Evolutionary conservation across 1,140 invertebrate genomes (phyloP).

Genomic region (Drosophila tristis): DNA sequence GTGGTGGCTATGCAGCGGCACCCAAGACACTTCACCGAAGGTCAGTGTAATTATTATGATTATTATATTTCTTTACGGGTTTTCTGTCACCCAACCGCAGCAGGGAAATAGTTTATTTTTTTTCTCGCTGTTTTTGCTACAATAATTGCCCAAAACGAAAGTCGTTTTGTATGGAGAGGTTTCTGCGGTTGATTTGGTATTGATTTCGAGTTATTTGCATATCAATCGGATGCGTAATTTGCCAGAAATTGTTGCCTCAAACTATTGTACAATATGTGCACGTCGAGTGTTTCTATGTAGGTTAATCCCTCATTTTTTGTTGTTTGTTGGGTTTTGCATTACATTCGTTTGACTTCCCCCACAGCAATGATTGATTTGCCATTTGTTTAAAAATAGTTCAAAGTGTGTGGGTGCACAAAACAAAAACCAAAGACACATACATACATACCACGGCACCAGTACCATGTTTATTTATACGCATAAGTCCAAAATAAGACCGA

Average conservation of each 20-base stretch:
- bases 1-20: slow-evolving; percentile 34
- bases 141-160: slow-evolving; percentile 58
- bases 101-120: slow-evolving; percentile 48
- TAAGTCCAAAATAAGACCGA: slow-evolving; percentile 5
- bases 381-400: slow-evolving; percentile 70
- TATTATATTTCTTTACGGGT: slow-evolving; percentile 34
- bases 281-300: slow-evolving; percentile 53
- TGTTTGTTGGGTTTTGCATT: slow-evolving; percentile 63
- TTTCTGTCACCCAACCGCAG: slow-evolving; percentile 46
- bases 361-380: slow-evolving; percentile 54
- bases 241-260: slow-evolving; percentile 30
- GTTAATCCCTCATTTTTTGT: slow-evolving; percentile 59
- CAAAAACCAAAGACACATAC: background rate
- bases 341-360: slow-evolving; percentile 37
- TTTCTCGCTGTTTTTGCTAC: slow-evolving; percentile 9
- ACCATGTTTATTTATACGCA: slow-evolving; percentile 41
- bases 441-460: background rate
- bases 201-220: slow-evolving; percentile 56
- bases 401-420: slow-evolving; percentile 37
- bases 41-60: slow-evolving; percentile 56
- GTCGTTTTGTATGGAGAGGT: slow-evolving; percentile 43
- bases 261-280: slow-evolving; percentile 1
- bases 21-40: slow-evolving; percentile 50
- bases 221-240: slow-evolving; percentile 56
- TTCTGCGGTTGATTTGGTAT: slow-evolving; percentile 41